phyloP scores from a whole-genome alignment of 1,140 invertebrate genomes.

The Venturia canescens region DNA sequence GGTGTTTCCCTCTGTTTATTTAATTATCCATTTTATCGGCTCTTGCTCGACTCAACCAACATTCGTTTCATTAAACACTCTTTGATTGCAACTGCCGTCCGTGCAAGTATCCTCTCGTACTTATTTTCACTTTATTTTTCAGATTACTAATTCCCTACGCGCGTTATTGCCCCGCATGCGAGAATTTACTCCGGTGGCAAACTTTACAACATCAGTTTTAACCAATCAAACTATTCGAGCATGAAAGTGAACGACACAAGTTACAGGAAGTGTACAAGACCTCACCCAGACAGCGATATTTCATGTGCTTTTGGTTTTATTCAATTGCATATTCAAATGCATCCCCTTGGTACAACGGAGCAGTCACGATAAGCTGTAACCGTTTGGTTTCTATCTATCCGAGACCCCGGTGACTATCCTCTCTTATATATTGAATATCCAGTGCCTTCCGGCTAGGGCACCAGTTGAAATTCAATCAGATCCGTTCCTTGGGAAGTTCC shows the following conservation, averaged over 20 bases:
- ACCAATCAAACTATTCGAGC: constrained; percentile 5
- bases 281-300: background rate
- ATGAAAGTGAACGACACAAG: background rate
- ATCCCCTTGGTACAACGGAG: background rate
- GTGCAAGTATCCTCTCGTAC: constrained; percentile 5
- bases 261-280: background rate
- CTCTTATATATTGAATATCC: constrained; percentile 34
- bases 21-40: constrained; percentile 50
- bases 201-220: background rate
- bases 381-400: constrained; percentile 26
- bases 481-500: constrained; percentile 32
- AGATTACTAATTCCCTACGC: constrained; percentile 18
- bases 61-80: constrained; percentile 6
- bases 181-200: background rate
- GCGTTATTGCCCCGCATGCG: background rate
- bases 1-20: constrained; percentile 50
- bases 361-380: constrained; percentile 2
- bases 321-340: background rate
- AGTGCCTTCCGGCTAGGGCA: constrained; percentile 6
- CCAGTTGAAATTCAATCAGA: constrained; percentile 50
- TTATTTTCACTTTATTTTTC: constrained; percentile 22
- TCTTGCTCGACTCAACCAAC: constrained; percentile 32
- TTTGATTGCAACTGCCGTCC: constrained; percentile 37
- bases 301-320: background rate
- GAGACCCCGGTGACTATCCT: constrained; percentile 8